phyloP scores from a whole-genome alignment of 1,140 invertebrate genomes.

The Cryptotermes secundus region DNA sequence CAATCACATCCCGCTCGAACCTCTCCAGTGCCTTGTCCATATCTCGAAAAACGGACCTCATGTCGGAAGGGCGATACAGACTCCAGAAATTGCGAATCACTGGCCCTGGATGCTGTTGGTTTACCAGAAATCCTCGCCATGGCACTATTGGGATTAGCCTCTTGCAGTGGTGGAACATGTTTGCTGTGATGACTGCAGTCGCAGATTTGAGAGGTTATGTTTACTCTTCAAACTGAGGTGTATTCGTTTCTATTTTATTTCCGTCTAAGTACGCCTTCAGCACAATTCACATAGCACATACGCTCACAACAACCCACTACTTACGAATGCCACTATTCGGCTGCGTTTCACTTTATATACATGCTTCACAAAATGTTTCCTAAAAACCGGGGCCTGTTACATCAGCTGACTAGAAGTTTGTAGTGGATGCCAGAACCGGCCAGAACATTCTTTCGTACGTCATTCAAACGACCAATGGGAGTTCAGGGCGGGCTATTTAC shows the following conservation, averaged over 20 bases:
- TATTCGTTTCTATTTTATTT: too few species aligned
- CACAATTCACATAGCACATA: too few species aligned
- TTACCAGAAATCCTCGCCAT: neutral
- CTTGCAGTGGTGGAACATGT: neutral
- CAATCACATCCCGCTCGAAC: constrained; percentile 38
- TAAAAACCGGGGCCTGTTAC: neutral
- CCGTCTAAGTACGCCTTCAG: too few species aligned
- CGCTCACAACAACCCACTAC: too few species aligned
- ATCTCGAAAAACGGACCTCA: constrained; percentile 37
- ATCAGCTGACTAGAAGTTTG: neutral
- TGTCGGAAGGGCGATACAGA: neutral
- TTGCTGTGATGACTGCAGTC: too few species aligned
- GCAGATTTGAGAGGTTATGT: too few species aligned
- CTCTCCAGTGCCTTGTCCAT: constrained; percentile 40
- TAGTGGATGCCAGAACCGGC: too few species aligned
- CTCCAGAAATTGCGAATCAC: constrained; percentile 3
- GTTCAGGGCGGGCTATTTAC: too few species aligned
- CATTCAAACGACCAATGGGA: too few species aligned
- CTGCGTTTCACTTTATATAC: neutral
- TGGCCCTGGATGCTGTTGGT: neutral
- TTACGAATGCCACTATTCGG: neutral
- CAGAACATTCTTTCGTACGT: neutral
- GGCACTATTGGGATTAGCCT: neutral
- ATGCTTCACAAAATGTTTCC: neutral
- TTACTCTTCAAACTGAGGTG: too few species aligned